Evolutionary conservation across 2,888 invertebrate species (phyloP), one percentile per base, ranked within the genome.

Genomic region (Buathra laborator): DNA sequence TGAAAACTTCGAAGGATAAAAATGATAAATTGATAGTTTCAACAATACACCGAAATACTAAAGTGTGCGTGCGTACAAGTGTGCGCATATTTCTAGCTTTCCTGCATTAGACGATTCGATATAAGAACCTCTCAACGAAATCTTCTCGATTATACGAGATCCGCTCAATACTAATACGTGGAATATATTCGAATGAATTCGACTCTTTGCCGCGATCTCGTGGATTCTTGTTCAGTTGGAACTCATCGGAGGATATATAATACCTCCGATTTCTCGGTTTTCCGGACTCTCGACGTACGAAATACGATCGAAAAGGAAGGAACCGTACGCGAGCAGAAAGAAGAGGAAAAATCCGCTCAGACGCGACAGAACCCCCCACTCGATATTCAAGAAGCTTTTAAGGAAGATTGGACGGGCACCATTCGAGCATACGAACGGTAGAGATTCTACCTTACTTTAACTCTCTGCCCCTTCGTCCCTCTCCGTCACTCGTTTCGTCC

Each of bases 371-470:
- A 74, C 70, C 46, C 64, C 68, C 70, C n/a, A n/a, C 74, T 53
- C 46, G 74, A 84, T 81, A 78, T 81, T 78, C 81, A 66, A 81
- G 78, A 70, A 81, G 68, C 84, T 84, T 84, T 84, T 78, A 56
- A 29, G 84, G 37, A 81, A 78, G 68, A 84, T 84, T 84, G 84
- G 78, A 84, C 84, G 74, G 53, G 53, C 66, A 72, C 68, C 53
- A 24, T 53, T 75, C 53, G 70, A 68, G 72, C 77, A 67, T 46
- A 66, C 32, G 67, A 37, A 53, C 43, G 44, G 44, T 24, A 16
- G 37, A 19, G 51, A 32, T 64, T 44, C 72, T 37, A 37, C 67
- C 76, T 67, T 24, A 14, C 53, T 16, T 62, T 75, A 2, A 56
- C 74, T 37, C 37, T 37, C 6, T 37, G 37, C 37, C 7, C 37